phyloP scores from a whole-genome alignment of 2,797 vertebrate genomes.

The Danio choprae region DNA sequence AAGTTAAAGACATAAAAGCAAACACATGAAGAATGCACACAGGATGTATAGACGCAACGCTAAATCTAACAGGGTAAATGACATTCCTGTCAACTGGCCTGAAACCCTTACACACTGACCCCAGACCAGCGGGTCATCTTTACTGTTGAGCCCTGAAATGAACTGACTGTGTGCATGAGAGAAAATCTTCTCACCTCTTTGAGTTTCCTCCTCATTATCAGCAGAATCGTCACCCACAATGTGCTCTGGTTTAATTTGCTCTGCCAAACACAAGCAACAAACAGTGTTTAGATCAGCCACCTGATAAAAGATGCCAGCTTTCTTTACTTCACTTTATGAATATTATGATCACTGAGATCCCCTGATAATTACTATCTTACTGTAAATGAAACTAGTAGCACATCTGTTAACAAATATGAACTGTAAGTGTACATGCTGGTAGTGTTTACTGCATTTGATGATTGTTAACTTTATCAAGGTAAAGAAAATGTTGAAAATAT shows the following conservation, averaged over 20 bases:
- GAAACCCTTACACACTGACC: background rate
- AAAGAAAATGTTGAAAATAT: background rate
- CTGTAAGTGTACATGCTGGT: background rate
- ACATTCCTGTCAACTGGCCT: background rate
- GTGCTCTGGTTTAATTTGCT: constrained; percentile 92
- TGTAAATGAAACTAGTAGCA: background rate
- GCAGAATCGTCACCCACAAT: constrained; percentile 89
- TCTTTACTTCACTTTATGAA: background rate
- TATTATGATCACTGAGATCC: background rate
- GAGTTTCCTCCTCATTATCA: constrained; percentile 92
- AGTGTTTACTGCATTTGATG: background rate
- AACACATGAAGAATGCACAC: background rate
- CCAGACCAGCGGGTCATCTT: background rate
- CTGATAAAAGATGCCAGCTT: background rate
- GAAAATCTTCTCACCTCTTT: constrained; percentile 82
- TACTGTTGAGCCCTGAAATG: background rate
- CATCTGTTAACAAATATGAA: background rate
- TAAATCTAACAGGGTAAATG: background rate
- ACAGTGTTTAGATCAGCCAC: background rate
- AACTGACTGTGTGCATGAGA: background rate
- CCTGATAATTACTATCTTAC: background rate
- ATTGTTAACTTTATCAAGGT: background rate
- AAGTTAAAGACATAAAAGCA: background rate
- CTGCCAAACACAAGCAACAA: constrained; percentile 74
- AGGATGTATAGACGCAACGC: background rate